Evolutionary conservation across 2,113 vertebrate species (phyloP).

Genomic region (Petrocephalus microphthalmus): DNA sequence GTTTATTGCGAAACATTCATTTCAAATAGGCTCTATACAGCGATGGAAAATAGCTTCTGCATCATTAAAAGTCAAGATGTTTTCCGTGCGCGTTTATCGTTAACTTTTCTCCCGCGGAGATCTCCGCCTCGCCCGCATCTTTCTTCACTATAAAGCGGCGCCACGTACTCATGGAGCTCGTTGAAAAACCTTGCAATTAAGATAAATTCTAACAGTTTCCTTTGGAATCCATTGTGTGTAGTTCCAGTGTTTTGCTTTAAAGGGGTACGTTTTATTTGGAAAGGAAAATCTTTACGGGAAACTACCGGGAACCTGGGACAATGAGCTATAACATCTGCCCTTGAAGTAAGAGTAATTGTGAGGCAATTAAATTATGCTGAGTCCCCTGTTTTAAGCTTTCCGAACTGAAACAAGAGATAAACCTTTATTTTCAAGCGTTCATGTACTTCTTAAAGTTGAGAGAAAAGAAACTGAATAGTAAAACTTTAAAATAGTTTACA

Average conservation of each 20-base stretch:
- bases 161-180: constrained; percentile 17
- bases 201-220: constrained; percentile 28
- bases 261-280: constrained; percentile 11
- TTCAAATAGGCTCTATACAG: neutral
- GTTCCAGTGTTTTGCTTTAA: constrained; percentile 16
- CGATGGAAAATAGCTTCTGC: constrained; percentile 21
- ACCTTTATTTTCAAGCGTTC: neutral
- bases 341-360: neutral
- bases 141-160: constrained; percentile 19
- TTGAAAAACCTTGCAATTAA: constrained; percentile 25
- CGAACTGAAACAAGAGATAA: neutral
- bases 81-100: constrained; percentile 12
- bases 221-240: constrained; percentile 10
- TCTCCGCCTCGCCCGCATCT: constrained; percentile 16
- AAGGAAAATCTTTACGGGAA: constrained; percentile 10
- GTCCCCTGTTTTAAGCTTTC: neutral
- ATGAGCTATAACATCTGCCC: neutral
- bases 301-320: neutral
- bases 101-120: constrained; percentile 20
- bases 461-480: neutral
- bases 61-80: constrained; percentile 31
- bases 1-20: neutral
- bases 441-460: neutral
- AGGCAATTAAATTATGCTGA: neutral
- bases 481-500: neutral